These are phyloP conservation scores for Mesoclemmys tuberculata DNA, from an alignment of 2,113 vertebrate species.

Conservation along the genomic window DNA sequence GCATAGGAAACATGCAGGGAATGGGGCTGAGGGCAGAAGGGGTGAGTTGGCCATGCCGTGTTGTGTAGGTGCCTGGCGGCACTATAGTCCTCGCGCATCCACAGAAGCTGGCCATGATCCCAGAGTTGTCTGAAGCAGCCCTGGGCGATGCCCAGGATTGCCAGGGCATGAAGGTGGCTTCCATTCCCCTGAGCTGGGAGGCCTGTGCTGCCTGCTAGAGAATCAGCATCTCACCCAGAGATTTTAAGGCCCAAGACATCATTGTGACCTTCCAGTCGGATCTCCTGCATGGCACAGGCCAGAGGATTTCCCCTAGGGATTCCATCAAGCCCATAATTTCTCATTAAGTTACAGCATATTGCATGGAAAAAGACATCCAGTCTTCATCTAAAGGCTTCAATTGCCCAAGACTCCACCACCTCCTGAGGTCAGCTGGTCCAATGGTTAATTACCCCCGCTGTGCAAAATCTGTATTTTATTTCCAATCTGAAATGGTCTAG, in stretches of 20 bases:
- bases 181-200: background rate
- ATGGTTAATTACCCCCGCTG: background rate
- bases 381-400: background rate
- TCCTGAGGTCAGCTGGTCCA: background rate
- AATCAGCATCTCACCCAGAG: background rate
- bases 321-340: background rate
- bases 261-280: background rate
- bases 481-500: background rate
- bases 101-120: background rate
- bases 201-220: background rate
- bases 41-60: background rate
- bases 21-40: background rate
- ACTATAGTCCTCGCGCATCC: background rate
- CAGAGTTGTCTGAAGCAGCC: background rate
- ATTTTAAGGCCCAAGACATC: background rate
- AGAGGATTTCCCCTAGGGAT: background rate
- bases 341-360: background rate
- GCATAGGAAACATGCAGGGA: background rate
- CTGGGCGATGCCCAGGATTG: background rate
- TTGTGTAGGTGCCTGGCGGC: background rate
- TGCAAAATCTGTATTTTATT: background rate
- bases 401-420: background rate
- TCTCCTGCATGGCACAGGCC: background rate
- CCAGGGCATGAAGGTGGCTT: background rate
- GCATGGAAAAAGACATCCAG: background rate